These are phyloP conservation scores for Hylia prasina DNA, from an alignment of 2,113 vertebrate species.

Conservation along the genomic window DNA sequence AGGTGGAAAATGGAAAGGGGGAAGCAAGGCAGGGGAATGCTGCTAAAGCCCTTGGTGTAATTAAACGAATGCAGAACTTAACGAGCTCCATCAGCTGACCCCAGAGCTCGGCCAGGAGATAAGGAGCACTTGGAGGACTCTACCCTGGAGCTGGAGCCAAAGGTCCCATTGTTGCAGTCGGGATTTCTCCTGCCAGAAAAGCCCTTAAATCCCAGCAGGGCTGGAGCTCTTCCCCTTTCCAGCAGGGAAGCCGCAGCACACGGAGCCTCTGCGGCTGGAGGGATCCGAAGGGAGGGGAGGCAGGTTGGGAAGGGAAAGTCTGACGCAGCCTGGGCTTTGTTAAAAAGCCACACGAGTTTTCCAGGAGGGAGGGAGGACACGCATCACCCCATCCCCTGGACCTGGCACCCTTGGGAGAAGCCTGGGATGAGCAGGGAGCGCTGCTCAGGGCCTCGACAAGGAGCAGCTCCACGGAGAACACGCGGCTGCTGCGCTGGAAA, in stretches of 20 bases:
- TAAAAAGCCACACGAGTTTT: neutral
- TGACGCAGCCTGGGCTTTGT: neutral
- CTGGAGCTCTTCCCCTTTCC: neutral
- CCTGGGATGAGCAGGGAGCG: accelerated
- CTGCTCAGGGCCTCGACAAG: accelerated
- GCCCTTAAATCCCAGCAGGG: neutral
- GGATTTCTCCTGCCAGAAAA: neutral
- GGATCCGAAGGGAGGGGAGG: neutral
- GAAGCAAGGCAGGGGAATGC: neutral
- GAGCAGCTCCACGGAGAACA: neutral
- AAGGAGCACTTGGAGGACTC: neutral
- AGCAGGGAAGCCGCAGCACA: neutral
- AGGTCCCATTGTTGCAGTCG: neutral
- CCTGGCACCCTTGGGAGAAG: accelerated
- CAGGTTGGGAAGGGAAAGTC: constrained; percentile 16
- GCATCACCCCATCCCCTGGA: neutral
- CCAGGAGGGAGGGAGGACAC: neutral
- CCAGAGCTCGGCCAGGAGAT: neutral
- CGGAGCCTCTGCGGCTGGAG: neutral
- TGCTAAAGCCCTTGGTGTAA: neutral
- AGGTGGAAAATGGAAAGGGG: neutral
- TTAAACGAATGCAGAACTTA: neutral
- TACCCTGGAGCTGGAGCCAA: neutral
- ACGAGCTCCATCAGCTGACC: neutral
- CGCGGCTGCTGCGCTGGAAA: accelerated